Evolutionary conservation across 2,888 invertebrate genomes (phyloP).

Genomic region (Pristionchus mayeri): DNA sequence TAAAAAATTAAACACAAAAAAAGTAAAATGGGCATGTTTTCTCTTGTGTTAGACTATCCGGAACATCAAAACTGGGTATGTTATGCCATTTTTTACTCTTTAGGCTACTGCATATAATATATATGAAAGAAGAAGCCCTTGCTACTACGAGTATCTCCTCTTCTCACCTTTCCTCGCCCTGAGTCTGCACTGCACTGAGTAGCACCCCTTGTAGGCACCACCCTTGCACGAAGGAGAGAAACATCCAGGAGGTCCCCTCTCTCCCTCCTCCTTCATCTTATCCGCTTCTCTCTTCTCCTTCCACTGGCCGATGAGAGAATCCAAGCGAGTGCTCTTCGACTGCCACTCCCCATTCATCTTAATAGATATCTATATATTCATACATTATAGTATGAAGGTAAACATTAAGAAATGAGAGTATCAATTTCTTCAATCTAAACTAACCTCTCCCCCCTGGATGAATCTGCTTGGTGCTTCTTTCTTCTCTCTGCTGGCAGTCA

Average conservation of each 20-base stretch:
- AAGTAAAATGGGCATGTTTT: no score
- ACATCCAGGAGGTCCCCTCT: constrained; percentile 25
- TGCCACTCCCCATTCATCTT: constrained; percentile 34
- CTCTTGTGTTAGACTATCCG: no score
- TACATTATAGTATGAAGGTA: no score
- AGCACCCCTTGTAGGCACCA: background rate
- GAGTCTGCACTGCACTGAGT: constrained; percentile 45
- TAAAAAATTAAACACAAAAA: no score
- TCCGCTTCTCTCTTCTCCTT: constrained; percentile 41
- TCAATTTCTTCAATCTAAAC: no score
- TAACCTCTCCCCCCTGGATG: constrained; percentile 18
- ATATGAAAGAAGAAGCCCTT: no score
- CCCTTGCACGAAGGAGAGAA: constrained; percentile 24
- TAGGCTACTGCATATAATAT: no score
- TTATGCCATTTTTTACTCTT: no score
- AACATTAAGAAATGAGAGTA: no score
- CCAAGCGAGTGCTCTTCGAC: constrained; percentile 27
- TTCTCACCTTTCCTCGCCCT: constrained; percentile 22
- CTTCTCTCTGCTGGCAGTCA: constrained; percentile 29
- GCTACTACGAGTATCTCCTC: background rate
- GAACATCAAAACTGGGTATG: no score
- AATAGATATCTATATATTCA: no score
- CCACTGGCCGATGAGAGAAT: constrained; percentile 34
- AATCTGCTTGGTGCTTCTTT: background rate
- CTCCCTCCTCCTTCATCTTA: constrained; percentile 4